Conservation (phyloP, 2,888 invertebrate species). For the Lasioglossum malachurum region DNA sequence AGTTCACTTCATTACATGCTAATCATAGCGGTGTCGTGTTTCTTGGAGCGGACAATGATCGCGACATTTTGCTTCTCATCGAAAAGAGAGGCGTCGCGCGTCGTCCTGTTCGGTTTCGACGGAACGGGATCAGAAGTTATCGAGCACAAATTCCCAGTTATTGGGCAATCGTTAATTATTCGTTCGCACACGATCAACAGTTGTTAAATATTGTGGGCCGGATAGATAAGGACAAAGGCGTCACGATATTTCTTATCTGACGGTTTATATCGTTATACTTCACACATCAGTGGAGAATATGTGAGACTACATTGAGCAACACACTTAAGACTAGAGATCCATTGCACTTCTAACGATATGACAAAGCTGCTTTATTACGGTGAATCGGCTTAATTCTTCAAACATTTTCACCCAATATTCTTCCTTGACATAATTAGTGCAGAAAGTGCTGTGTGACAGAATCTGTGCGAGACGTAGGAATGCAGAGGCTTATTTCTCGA, state of each 20-base stretch:
- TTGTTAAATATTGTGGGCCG: slow-evolving; percentile 6
- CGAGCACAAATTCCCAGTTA: neutral
- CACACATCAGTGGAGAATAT: neutral
- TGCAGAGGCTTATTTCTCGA: neutral
- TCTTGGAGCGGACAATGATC: neutral
- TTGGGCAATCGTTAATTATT: slow-evolving; percentile 21
- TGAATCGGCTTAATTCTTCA: neutral
- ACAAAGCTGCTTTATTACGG: neutral
- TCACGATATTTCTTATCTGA: slow-evolving; percentile 28
- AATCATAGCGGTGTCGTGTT: neutral
- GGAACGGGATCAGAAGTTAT: slow-evolving; percentile 11
- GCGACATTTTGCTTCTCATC: neutral
- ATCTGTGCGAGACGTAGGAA: neutral
- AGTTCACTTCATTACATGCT: neutral
- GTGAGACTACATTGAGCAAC: neutral
- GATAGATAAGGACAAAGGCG: slow-evolving; percentile 28
- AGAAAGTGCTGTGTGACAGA: neutral
- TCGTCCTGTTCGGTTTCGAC: neutral
- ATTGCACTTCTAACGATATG: neutral
- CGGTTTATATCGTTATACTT: slow-evolving; percentile 17
- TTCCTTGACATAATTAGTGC: neutral
- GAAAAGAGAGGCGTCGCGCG: neutral
- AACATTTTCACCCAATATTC: neutral
- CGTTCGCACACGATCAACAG: neutral
- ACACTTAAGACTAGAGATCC: slow-evolving; percentile 2